Evolutionary conservation across 2,888 invertebrate genomes (phyloP), one percentile per base, ranked within the genome.

Genomic region (Sphecodes monilicornis): DNA sequence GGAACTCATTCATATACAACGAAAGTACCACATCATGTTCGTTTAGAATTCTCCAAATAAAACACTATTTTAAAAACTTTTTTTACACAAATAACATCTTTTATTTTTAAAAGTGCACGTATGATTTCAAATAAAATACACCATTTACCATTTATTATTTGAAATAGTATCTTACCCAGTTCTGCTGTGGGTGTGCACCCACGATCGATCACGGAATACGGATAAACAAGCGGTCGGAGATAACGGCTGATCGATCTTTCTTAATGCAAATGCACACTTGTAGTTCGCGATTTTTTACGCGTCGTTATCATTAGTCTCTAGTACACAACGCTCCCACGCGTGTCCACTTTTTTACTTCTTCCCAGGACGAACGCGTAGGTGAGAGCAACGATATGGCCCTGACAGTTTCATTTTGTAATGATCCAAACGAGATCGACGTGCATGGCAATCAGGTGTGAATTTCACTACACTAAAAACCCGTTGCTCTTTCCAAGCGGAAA

Each of bases 261-360:
- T 68, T 70, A 6, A 46, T 60, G 72, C 46, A 72, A 68, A 76
- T 71, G 26, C 75, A 50, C 57, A 18, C 75, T 57, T 71, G 75
- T 54, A 54, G 66, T 60, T 76, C 66, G 64, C 71, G 50, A n/a
- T 54, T 54, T 54, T 72, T 66, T 80, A 68, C 29, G 11, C 32
- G 32, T 22, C 43, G 81, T 78, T 81, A 81, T 78, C 78, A 54
- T 70, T 74, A 36, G 32, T 69, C 82, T 79, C 79, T 70, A 60
- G 32, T 70, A 22, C 41, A 22, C 41, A 46, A n/a, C 32, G 78
- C 79, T n/a, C 82, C 82, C 74, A 82, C n/a, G n/a, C 82, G 74
- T 26, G 50, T 36, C 16, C 70, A 70, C 69, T 57, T 78, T 60
- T 78, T 66, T 36, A 22, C 70, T 8, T 32, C 46, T 4, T 36